Conservation (phyloP, 1,140 invertebrate species). For the Chironomus tepperi region DNA sequence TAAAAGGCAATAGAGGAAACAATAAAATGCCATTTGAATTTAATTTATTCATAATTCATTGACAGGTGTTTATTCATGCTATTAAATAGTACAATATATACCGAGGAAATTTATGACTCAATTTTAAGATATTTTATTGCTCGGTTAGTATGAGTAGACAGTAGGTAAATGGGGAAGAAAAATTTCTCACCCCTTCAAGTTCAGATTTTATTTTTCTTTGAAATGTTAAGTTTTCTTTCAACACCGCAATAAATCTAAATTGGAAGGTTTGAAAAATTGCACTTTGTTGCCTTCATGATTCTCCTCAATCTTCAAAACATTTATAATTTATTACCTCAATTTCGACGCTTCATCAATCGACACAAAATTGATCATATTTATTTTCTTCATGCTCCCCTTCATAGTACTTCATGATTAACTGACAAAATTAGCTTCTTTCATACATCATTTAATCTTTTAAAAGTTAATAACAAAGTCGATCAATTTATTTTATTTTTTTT, state of each 20-base stretch:
- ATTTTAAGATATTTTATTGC: constrained; percentile 19
- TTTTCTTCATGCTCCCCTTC: not conserved
- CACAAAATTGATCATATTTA: constrained; percentile 10
- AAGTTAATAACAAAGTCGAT: constrained; percentile 7
- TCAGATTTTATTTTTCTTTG: too few species aligned
- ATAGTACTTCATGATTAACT: not conserved
- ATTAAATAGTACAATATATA: not conserved
- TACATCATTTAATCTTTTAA: not conserved
- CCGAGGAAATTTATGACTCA: constrained; percentile 18
- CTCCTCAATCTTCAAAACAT: too few species aligned
- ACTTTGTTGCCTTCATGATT: too few species aligned
- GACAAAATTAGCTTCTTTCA: too few species aligned
- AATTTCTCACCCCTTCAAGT: not conserved
- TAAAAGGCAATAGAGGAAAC: not conserved
- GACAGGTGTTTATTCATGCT: constrained; percentile 21
- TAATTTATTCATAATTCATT: constrained; percentile 24
- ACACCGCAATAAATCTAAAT: too few species aligned
- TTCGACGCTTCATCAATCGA: not conserved
- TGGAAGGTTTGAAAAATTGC: not conserved
- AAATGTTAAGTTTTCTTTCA: too few species aligned
- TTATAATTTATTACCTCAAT: not conserved
- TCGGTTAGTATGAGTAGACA: not conserved
- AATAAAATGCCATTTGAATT: constrained; percentile 23
- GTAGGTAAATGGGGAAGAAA: not conserved
- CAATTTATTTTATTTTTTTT: not conserved